Evolutionary conservation across 2,888 invertebrate genomes (phyloP).

Genomic region (Galerucella nymphaeae): DNA sequence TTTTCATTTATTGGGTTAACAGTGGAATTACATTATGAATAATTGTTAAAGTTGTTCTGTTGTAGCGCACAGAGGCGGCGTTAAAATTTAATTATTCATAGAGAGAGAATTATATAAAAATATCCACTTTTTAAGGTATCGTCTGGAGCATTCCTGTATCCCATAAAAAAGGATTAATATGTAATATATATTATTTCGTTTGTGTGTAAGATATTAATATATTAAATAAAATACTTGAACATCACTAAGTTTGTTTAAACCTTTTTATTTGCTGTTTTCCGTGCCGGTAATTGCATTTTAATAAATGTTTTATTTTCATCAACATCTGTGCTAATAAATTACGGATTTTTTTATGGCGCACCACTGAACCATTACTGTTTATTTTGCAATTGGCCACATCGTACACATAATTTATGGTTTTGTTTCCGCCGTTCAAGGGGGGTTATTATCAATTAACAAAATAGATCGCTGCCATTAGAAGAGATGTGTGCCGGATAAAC

Average conservation of each 20-base stretch:
- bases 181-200: no score
- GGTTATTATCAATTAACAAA: conserved; percentile 40
- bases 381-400: conserved; percentile 40
- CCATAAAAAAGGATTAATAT: no score
- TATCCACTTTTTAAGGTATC: background rate
- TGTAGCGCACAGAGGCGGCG: conserved; percentile 11
- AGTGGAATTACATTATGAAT: conserved; percentile 37
- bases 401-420: conserved; percentile 39
- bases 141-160: no score
- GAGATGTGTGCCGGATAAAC: conserved; percentile 23
- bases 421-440: conserved; percentile 33
- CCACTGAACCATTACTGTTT: conserved; percentile 32
- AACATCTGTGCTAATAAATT: no score
- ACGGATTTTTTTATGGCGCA: background rate
- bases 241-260: no score
- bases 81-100: conserved; percentile 6
- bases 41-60: conserved; percentile 15
- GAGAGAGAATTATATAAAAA: background rate
- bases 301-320: no score
- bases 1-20: conserved; percentile 36
- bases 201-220: no score
- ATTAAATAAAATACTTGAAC: no score
- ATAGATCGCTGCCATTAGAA: conserved; percentile 36
- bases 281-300: no score
- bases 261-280: no score